Base-by-base conservation (phyloP, 64 coral and sea anemone genomes). In the Orbicella faveolata region DNA sequence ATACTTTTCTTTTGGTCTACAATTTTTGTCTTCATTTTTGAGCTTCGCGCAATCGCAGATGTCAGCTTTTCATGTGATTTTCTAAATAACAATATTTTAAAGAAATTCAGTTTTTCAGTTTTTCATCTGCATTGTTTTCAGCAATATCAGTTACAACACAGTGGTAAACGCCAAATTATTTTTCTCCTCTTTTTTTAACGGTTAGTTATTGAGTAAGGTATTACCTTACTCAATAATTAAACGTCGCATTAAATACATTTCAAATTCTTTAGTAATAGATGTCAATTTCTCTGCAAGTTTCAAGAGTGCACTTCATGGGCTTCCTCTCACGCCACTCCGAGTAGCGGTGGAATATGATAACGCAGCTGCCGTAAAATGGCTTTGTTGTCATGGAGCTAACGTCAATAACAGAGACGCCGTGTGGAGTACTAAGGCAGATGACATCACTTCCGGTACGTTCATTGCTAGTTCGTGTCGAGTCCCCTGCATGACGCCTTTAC, bases 401-500 rank as follows among this genome's bases (percentile, higher is more conserved):
- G 75, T 76, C 35, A 76, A 76, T 21, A 39, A 76, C 75, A 76
- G 34, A 77, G 75, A 77, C 15, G 36, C 75, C 75, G 75, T 77
- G 20, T 77, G 75, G 75, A 77, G 75, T 77, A 52, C 75, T 6
- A 77, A 77, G 39, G 5, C 75, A 44, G 75, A 23, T 77, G 75
- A 77, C 35, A 77, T 77, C 75, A 77, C 75, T 48, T 77, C 75
- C 75, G 75, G 36, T 77, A 44, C 37, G 75, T 79, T 79, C 26
- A 55, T 92, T 51, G 79, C 86, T 20, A 96, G 89, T 53, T 74
- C 62, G 11, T 96, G 90, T 15, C 62, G 77, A 5, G 86, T 96
- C 6, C 80, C 94, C 21, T 92, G 94, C 55, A 88, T 92, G 70
- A 86, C 83, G 0, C 84, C 94, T 16, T 44, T 92, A 33, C 94